Conservation (phyloP, 1,140 invertebrate species). For the Bombyx mori region DNA sequence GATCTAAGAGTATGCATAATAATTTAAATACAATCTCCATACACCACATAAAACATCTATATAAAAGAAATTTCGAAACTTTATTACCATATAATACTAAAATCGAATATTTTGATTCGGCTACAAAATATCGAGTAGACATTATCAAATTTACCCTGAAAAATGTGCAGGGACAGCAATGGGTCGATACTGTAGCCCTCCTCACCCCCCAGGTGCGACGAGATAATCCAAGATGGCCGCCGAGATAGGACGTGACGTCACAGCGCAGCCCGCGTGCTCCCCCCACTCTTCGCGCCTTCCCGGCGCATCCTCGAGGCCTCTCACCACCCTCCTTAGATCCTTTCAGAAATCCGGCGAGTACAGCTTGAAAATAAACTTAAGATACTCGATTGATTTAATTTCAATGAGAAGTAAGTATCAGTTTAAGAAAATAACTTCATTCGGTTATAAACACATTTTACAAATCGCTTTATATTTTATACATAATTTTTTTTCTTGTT, state of each 20-base stretch:
- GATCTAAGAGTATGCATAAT: too few species aligned
- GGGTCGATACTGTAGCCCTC: constrained; percentile 54
- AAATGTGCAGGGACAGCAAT: constrained; percentile 50
- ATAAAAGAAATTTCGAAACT: too few species aligned
- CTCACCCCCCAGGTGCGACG: constrained; percentile 66
- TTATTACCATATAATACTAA: too few species aligned
- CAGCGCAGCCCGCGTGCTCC: constrained; percentile 32
- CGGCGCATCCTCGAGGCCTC: constrained; percentile 64
- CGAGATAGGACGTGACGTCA: constrained; percentile 70
- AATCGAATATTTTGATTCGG: too few species aligned
- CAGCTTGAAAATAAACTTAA: constrained; percentile 21
- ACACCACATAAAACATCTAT: too few species aligned
- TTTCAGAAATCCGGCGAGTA: constrained; percentile 60
- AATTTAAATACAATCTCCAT: too few species aligned
- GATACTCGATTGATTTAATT: too few species aligned
- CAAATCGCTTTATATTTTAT: too few species aligned
- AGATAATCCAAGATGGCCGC: constrained; percentile 71
- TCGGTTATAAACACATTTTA: too few species aligned
- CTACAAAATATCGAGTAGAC: constrained; percentile 9
- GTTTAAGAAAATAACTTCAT: too few species aligned
- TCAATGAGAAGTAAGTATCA: too few species aligned
- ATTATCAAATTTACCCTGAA: constrained; percentile 56
- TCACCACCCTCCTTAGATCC: constrained; percentile 64
- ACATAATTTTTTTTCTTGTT: too few species aligned
- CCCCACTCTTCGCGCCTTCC: constrained; percentile 28